Base-by-base conservation (phyloP, 2,113 vertebrate species). In the Otocyon megalotis region DNA sequence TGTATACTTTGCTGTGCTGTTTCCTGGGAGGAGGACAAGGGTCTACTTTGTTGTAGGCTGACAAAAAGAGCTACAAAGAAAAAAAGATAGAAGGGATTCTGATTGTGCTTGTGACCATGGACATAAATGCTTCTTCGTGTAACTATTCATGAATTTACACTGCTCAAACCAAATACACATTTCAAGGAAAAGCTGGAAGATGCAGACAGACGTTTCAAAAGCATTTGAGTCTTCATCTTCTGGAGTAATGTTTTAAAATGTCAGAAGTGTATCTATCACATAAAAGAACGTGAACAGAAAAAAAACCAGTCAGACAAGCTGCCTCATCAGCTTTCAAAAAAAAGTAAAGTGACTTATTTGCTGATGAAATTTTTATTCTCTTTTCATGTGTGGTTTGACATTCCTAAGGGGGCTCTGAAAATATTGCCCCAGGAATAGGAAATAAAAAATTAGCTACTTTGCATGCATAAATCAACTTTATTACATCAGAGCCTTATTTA, bases 381-480 rank as follows among this genome's bases (percentile, higher is more conserved):
- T 93, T 92, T 90, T 85, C 32, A 37, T 13, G 4, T 82, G n/a
- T 82, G 63, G 13, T 56, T 92, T 93, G n/a, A 89, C 60, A 54
- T 95, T 93, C 56, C 28, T 58, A 48, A 88, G 17, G 60, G 72
- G 28, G 35, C 15, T 74, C 20, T 93, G 60, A 56, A 50, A 79
- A 65, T 74, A 74, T 81, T 94, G 43, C 28, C 28, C 3, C 50
- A 26, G 1, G 56, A 60, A 67, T 72, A 60, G 56, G n/a, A 96
- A 94, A 83, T 74, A n/a, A 86, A 86, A 97, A 97, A 96, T 72
- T 0, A 94, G 82, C 8, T 2, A 48, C 89, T 96, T 96, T 54
- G 63, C 76, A 53, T 30, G 60, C 48, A 58, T 62, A 92, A 76
- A 43, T 65, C 19, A 86, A 13, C 14, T 76, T 91, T 94, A 88